Evolutionary conservation across 2,888 invertebrate genomes (phyloP).

Genomic region (Sepioteuthis lessoniana): DNA sequence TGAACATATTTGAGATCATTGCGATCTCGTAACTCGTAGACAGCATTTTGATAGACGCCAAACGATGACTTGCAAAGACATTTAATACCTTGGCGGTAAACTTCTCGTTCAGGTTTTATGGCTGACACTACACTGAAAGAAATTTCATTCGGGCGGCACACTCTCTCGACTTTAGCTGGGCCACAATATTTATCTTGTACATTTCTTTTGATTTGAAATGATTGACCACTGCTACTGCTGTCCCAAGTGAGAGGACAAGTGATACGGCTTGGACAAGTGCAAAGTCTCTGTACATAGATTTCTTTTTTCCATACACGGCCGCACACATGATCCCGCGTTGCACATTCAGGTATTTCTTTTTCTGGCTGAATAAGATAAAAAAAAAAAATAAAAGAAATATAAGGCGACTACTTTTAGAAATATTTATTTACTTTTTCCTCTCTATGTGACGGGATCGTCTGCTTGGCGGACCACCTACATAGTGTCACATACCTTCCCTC

Average conservation of each 20-base stretch:
- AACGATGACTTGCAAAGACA: neutral
- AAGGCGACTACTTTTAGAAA: no score
- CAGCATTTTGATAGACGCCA: slow-evolving; percentile 40
- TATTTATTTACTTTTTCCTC: no score
- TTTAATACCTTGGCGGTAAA: slow-evolving; percentile 44
- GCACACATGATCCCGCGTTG: neutral
- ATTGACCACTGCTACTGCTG: neutral
- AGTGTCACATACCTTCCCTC: no score
- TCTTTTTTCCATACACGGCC: slow-evolving; percentile 38
- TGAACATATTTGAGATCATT: slow-evolving; percentile 43
- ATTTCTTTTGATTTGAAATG: slow-evolving; percentile 1
- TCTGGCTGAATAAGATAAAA: neutral
- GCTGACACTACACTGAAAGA: slow-evolving; percentile 44
- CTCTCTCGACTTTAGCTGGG: neutral
- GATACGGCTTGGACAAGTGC: neutral
- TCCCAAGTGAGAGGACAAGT: slow-evolving; percentile 34
- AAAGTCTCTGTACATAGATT: slow-evolving; percentile 34
- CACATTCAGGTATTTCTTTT: neutral
- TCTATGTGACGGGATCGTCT: no score
- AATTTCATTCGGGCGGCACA: neutral
- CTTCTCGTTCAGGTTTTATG: slow-evolving; percentile 35
- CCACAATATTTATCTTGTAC: slow-evolving; percentile 46
- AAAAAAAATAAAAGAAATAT: no score
- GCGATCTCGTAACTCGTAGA: slow-evolving; percentile 43
- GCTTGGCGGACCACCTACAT: no score